Evolutionary conservation across 2,797 vertebrate species (phyloP).

Genomic region (Peromyscus attwateri): DNA sequence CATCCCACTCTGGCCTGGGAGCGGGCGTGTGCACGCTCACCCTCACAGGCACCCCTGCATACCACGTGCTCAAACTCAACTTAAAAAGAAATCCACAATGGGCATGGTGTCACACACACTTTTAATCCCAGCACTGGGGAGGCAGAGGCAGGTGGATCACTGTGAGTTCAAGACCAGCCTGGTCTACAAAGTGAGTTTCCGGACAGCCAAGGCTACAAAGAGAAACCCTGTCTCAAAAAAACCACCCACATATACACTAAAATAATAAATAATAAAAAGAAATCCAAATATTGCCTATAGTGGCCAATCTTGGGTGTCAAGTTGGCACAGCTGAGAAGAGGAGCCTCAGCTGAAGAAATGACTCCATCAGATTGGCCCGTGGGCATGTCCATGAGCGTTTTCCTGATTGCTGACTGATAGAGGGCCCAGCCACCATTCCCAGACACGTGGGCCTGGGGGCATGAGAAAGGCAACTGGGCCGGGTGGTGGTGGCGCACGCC

Average conservation of each 20-base stretch:
- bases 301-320: neutral
- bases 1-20: neutral
- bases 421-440: neutral
- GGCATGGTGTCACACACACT: neutral
- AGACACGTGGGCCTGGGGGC: neutral
- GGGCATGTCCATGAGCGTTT: no score
- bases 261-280: neutral
- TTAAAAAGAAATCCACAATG: neutral
- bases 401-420: neutral
- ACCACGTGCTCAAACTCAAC: neutral
- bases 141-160: neutral
- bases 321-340: neutral
- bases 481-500: no score
- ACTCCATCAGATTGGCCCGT: neutral
- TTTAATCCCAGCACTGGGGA: neutral
- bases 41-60: neutral
- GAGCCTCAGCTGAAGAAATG: neutral
- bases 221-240: neutral
- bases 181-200: neutral
- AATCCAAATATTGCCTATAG: neutral
- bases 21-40: fast-evolving
- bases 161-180: neutral
- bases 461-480: no score
- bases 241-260: neutral
- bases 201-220: neutral